A percentile compares a stretch with the other conserved stretches of the same genome.
Conservation (phyloP, 2,888 invertebrate genomes). For the Microchrysa polita region DNA sequence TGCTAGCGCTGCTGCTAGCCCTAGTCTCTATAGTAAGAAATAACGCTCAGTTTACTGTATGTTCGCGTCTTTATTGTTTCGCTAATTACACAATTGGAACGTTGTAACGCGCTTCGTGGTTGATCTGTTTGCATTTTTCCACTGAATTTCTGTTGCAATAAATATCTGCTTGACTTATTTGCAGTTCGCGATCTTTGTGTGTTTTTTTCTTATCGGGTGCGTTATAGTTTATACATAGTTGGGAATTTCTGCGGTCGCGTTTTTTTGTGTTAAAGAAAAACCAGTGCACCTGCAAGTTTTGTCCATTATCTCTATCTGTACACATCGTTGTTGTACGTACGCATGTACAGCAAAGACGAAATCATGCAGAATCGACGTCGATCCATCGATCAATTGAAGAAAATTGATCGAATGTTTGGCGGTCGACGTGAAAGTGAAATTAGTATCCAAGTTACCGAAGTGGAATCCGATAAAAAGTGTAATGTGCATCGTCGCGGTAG, state of each 20-base stretch:
- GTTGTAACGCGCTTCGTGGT: background rate
- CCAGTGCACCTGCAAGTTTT: background rate
- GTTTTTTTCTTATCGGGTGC: no score
- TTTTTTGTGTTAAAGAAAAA: background rate
- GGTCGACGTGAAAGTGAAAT: slow-evolving; percentile 57
- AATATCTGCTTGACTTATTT: background rate
- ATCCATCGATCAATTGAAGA: slow-evolving; percentile 49
- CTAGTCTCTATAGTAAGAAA: slow-evolving; percentile 4
- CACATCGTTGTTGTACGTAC: no score
- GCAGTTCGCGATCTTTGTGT: background rate
- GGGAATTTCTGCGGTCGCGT: background rate
- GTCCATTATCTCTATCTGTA: no score
- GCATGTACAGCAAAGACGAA: background rate
- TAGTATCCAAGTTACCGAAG: slow-evolving; percentile 66
- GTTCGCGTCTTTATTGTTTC: slow-evolving; percentile 25
- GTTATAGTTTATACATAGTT: background rate
- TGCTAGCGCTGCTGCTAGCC: background rate
- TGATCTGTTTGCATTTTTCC: background rate
- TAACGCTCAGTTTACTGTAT: slow-evolving; percentile 17
- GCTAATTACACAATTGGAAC: slow-evolving; percentile 12
- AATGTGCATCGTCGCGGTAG: slow-evolving; percentile 74
- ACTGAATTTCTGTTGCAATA: background rate
- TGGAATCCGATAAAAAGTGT: slow-evolving; percentile 72
- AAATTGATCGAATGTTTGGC: slow-evolving; percentile 51
- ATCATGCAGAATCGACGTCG: slow-evolving; percentile 42